Evolutionary conservation across 2,113 vertebrate species (phyloP), one percentile per base, ranked within the genome.

Genomic region (Myocastor coypus): DNA sequence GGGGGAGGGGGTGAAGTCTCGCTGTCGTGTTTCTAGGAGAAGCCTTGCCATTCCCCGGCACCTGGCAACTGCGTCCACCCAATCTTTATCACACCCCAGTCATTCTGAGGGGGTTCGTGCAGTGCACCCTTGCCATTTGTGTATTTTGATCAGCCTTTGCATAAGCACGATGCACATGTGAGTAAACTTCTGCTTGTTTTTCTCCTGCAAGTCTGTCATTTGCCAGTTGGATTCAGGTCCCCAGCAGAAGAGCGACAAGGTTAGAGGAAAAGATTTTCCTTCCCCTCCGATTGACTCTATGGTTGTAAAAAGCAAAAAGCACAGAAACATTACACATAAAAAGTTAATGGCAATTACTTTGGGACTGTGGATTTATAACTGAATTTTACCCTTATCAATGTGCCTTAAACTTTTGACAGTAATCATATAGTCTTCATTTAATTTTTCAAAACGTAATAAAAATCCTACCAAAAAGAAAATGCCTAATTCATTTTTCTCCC

Each of bases 261-360:
- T 7, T 61, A 40, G 19, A 75, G 20, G 30, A 89, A 46, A 20
- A 83, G 17, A 52, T 40, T 42, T 78, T 64, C 46, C 20, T 68
- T 88, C n/a, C 57, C 6, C 20, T 63, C 63, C 5, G 14, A 20
- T 63, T 52, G 73, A 82, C 20, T 55, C 40, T 26, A 55, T 40
- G 37, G 63, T 94, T 85, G 7, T 46, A 92, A 83, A n/a, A 75
- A 71, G 40, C n/a, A 71, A 71, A 94, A 91, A 92, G 37, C 17
- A 64, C 26, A 17, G 32, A 55, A 66, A 83, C 83, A 30, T 37
- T 82, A 28, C 55, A 55, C 46, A 77, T 86, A n/a, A 83, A 90
- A 92, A 37, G 71, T 37, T 59, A 92, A 71, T 14, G 92, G 13
- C 28, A 93, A 34, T 64, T 66, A 61, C 50, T 37, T 78, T 89